Base-by-base conservation (phyloP, 1,140 invertebrate genomes). In the Atta colombica region DNA sequence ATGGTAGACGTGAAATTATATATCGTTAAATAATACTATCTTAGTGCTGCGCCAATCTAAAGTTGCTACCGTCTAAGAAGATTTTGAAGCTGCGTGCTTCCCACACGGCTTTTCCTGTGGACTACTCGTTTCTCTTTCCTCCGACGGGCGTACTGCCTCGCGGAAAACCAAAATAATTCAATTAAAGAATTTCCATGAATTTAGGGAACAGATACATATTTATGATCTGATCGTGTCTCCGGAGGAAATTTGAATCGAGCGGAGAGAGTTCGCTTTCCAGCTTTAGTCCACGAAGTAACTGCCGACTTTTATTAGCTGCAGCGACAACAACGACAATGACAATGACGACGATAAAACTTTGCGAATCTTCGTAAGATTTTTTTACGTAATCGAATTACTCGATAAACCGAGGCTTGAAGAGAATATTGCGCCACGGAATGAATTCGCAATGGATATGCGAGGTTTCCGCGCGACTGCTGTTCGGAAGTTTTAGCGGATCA, bases 181-280 rank as follows among this genome's bases (percentile, higher is more conserved):
- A 95, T 95, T 95, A 95, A 95, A 95, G 93, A 94, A 95, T 94
- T 95, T 95, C 93, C 94, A 94, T 93, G 94, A 94, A 95, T 93
- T 93, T 91, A 92, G 88, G 92, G 86, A 91, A 85, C 60, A 77
- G 91, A 95, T 95, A 95, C 94, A 95, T 95, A 95, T 95, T 95
- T 95, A 95, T 95, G 94, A 95, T 94, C 89, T 65, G 91, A 93
- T 95, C 93, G 85, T 39, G 55, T 87, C 58, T 88, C 45, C 88
- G 90, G 72, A 82, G 87, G 84, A 92, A 93, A 94, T 94, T 94
- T 92, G 92, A 94, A 94, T 92, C 86, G 86, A 87, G 72, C 85
- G 87, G 53, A 88, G 90, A 90, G 88, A 74, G 81, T 53, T 53
- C 61, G 72, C 63, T 61, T 75, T 63, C 66, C 18, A 35, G 66